Conservation (phyloP, 2,888 invertebrate species). For the Nycteola revayana region DNA sequence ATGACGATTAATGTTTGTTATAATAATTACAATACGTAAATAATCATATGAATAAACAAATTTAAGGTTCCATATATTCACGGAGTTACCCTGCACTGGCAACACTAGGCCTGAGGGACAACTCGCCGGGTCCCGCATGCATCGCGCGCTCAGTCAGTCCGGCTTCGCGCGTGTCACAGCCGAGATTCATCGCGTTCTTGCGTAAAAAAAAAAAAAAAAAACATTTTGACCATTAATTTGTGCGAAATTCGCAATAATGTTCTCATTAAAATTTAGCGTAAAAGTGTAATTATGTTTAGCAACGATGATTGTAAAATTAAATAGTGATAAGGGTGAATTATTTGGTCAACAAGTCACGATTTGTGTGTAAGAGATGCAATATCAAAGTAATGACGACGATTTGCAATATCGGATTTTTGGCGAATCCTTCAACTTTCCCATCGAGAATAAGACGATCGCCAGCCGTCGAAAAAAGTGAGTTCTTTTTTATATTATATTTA, state of each 20-base stretch:
- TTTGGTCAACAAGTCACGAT: slow-evolving; percentile 50
- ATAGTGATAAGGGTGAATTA: slow-evolving; percentile 67
- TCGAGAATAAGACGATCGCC: slow-evolving; percentile 48
- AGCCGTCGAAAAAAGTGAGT: slow-evolving; percentile 70
- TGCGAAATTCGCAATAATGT: slow-evolving; percentile 17
- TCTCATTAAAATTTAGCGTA: slow-evolving; percentile 18
- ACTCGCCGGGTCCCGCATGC: slow-evolving; percentile 42
- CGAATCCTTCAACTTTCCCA: slow-evolving; percentile 69
- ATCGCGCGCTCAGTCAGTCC: slow-evolving; percentile 47
- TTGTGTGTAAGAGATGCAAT: slow-evolving; percentile 78
- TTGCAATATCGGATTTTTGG: slow-evolving; percentile 80
- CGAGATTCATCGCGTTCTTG: slow-evolving; percentile 49
- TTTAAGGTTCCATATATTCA: not conserved
- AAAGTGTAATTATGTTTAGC: slow-evolving; percentile 43
- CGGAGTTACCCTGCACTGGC: slow-evolving; percentile 31
- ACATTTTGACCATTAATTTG: slow-evolving; percentile 10
- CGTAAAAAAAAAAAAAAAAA: slow-evolving; percentile 27
- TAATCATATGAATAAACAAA: too few species aligned
- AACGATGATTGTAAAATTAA: slow-evolving; percentile 68
- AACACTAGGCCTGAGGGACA: slow-evolving; percentile 32
- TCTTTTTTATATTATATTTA: too few species aligned
- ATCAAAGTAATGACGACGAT: slow-evolving; percentile 76
- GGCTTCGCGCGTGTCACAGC: slow-evolving; percentile 64
- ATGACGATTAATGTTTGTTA: too few species aligned
- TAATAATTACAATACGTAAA: too few species aligned